Percentiles rank a stretch among this genome's conserved stretches.
These are phyloP conservation scores for Champsocephalus esox DNA, from an alignment of 2,797 vertebrate species.

Conservation along the genomic window DNA sequence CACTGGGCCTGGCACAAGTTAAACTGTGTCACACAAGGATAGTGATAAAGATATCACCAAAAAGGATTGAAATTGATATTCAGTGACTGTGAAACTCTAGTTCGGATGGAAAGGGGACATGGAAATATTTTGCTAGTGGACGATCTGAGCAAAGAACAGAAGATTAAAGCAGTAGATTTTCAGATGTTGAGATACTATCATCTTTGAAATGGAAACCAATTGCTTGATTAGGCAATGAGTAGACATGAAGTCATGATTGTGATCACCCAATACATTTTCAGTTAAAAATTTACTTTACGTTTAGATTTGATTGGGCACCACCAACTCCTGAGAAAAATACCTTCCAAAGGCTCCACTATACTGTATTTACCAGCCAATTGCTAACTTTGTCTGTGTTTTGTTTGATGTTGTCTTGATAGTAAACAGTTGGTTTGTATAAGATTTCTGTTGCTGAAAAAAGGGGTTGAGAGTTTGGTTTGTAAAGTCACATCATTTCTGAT, in stretches of 20 bases:
- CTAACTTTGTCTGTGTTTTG: too few relatives aligned
- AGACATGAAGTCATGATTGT: too few relatives aligned
- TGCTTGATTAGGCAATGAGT: background rate
- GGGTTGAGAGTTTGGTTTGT: background rate
- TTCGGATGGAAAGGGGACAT: background rate
- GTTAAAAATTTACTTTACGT: too few relatives aligned
- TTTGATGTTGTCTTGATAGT: background rate
- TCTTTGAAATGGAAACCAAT: background rate
- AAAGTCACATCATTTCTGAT: background rate
- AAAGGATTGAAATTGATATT: background rate
- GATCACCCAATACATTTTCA: too few relatives aligned
- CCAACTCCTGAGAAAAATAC: too few relatives aligned
- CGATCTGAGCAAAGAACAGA: background rate
- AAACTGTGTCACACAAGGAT: background rate
- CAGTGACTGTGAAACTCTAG: too few relatives aligned
- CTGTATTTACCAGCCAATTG: too few relatives aligned
- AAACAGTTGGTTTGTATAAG: too few relatives aligned
- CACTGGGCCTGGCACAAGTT: background rate
- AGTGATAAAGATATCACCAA: background rate
- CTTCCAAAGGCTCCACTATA: too few relatives aligned
- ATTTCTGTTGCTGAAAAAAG: background rate
- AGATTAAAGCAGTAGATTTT: background rate
- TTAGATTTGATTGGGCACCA: too few relatives aligned
- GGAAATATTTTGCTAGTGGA: background rate
- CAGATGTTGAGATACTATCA: conserved; percentile 1